Evolutionary conservation across 1,140 invertebrate species (phyloP).

Genomic region (Euwallacea fornicatus): DNA sequence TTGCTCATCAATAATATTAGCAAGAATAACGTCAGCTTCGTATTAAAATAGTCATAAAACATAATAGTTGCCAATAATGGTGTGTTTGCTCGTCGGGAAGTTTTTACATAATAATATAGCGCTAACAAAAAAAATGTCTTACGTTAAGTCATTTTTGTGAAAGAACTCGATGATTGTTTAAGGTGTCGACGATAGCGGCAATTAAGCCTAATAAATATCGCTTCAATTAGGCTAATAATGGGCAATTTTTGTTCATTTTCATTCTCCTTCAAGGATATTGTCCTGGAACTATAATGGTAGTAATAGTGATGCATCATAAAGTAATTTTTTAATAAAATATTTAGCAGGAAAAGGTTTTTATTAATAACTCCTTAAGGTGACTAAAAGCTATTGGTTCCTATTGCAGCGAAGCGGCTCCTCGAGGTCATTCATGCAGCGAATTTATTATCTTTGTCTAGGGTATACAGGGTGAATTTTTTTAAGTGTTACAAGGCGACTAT

Average conservation of each 20-base stretch:
- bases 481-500: too few relatives aligned
- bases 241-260: constrained; percentile 13
- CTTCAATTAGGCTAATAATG: constrained; percentile 9
- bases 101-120: constrained; percentile 1
- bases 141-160: background rate
- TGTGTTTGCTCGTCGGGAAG: background rate
- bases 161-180: constrained; percentile 3
- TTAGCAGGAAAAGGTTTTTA: too few relatives aligned
- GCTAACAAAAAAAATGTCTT: constrained; percentile 6
- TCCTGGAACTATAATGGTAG: background rate
- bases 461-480: too few relatives aligned
- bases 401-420: too few relatives aligned
- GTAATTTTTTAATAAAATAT: too few relatives aligned
- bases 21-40: background rate
- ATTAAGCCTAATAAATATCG: constrained; percentile 17
- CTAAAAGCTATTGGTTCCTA: too few relatives aligned
- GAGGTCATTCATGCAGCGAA: too few relatives aligned
- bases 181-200: background rate
- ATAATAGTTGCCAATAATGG: constrained; percentile 16
- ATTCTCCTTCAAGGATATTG: constrained; percentile 7
- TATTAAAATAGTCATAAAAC: constrained; percentile 12
- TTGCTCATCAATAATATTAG: background rate
- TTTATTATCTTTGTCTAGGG: too few relatives aligned
- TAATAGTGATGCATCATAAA: too few relatives aligned
- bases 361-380: too few relatives aligned